Evolutionary conservation across 2,888 invertebrate genomes (phyloP).

Genomic region (Caenorhabditis angaria): DNA sequence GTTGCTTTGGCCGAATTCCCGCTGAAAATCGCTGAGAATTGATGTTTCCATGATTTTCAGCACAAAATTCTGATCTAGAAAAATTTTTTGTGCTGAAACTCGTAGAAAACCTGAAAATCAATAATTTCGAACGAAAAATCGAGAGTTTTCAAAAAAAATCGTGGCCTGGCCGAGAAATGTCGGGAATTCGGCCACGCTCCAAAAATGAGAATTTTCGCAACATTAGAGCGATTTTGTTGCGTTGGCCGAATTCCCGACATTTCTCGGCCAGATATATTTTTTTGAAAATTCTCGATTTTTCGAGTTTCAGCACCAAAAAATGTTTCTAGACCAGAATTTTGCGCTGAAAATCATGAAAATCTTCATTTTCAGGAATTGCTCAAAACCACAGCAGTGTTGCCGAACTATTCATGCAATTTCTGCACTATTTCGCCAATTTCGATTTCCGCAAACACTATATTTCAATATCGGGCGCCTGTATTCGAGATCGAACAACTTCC

Average conservation of each 20-base stretch:
- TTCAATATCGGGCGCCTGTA: slow-evolving; percentile 31
- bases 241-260: background rate
- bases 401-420: slow-evolving; percentile 63
- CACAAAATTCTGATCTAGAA: background rate
- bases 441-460: slow-evolving; percentile 55
- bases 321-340: background rate
- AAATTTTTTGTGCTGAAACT: background rate
- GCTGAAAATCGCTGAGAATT: too few relatives aligned
- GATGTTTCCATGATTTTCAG: too few relatives aligned
- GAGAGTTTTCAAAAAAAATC: too few relatives aligned
- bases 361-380: slow-evolving; percentile 28
- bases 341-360: background rate
- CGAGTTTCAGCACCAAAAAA: background rate
- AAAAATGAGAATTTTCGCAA: too few relatives aligned
- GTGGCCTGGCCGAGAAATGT: too few relatives aligned
- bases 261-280: background rate
- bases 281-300: background rate
- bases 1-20: too few relatives aligned
- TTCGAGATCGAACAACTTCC: background rate
- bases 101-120: background rate
- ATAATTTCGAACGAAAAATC: too few relatives aligned
- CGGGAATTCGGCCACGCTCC: too few relatives aligned
- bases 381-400: slow-evolving; percentile 50
- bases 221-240: too few relatives aligned
- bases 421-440: slow-evolving; percentile 67